These are phyloP conservation scores for Petrophora chlorosata DNA, from an alignment of 2,888 invertebrate species.

Conservation along the genomic window DNA sequence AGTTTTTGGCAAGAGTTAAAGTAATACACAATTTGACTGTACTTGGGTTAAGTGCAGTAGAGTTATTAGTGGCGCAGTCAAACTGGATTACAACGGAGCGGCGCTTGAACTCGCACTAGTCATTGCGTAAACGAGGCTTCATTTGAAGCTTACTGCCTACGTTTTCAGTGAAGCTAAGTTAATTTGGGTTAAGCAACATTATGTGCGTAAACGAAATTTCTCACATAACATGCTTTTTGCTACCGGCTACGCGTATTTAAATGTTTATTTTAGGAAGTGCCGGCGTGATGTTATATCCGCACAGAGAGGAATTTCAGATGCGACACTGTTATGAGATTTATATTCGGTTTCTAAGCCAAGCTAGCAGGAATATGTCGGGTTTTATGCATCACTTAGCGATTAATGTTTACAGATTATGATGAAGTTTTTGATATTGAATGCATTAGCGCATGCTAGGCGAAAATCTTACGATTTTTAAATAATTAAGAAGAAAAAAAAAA, in stretches of 20 bases:
- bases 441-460: too few species aligned
- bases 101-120: neutral
- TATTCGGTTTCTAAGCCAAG: conserved; percentile 24
- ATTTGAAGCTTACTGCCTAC: conserved; percentile 26
- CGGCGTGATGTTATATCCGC: conserved; percentile 24
- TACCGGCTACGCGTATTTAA: conserved; percentile 18
- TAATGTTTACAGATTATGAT: conserved; percentile 13
- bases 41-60: too few species aligned
- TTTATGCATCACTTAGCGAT: conserved; percentile 19
- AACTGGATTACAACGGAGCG: too few species aligned
- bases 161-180: conserved; percentile 44
- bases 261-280: conserved; percentile 32
- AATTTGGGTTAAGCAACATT: conserved; percentile 37
- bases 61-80: too few species aligned
- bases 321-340: conserved; percentile 25
- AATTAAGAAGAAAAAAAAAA: too few species aligned
- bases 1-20: too few species aligned
- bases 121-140: neutral
- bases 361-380: conserved; percentile 13
- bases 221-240: conserved; percentile 32
- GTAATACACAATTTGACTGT: too few species aligned
- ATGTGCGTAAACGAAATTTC: conserved; percentile 34
- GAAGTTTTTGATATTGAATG: too few species aligned
- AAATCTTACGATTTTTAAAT: too few species aligned
- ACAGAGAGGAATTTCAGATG: conserved; percentile 19